Percentiles rank a stretch among this genome's conserved stretches.
These are phyloP conservation scores for Vidua macroura DNA, from an alignment of 2,113 vertebrate genomes.

Conservation along the genomic window DNA sequence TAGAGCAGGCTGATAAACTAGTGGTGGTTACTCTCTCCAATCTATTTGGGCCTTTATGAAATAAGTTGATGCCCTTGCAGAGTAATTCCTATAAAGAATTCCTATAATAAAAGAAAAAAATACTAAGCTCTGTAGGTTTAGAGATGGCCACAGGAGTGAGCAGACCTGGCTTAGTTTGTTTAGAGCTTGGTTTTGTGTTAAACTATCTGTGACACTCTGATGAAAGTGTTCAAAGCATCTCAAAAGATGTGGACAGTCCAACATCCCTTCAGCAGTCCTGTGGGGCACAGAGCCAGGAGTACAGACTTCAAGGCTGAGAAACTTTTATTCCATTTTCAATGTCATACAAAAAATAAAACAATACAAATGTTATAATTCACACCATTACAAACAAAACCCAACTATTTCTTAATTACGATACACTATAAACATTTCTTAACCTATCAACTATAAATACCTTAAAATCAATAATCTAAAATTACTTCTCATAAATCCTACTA, in stretches of 20 bases:
- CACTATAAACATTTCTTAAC: background rate
- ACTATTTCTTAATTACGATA: background rate
- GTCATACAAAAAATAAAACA: background rate
- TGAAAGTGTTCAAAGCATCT: background rate
- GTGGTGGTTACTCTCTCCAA: background rate
- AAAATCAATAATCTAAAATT: background rate
- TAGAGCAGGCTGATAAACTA: background rate
- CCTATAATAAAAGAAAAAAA: background rate
- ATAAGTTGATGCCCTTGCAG: background rate
- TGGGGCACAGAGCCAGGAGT: fast-evolving
- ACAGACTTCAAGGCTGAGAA: background rate
- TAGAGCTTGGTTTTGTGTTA: background rate
- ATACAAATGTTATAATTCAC: background rate
- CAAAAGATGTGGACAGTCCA: no score
- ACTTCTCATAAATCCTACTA: background rate
- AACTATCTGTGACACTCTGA: fast-evolving
- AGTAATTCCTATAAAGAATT: background rate
- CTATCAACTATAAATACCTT: background rate
- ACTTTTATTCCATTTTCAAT: background rate
- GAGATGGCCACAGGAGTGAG: fast-evolving
- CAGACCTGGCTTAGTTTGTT: background rate
- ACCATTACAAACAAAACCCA: background rate
- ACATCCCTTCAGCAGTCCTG: background rate
- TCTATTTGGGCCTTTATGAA: background rate
- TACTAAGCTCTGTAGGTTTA: background rate